Evolutionary conservation across 2,888 invertebrate species (phyloP).

Genomic region (Lochmaea capreae): DNA sequence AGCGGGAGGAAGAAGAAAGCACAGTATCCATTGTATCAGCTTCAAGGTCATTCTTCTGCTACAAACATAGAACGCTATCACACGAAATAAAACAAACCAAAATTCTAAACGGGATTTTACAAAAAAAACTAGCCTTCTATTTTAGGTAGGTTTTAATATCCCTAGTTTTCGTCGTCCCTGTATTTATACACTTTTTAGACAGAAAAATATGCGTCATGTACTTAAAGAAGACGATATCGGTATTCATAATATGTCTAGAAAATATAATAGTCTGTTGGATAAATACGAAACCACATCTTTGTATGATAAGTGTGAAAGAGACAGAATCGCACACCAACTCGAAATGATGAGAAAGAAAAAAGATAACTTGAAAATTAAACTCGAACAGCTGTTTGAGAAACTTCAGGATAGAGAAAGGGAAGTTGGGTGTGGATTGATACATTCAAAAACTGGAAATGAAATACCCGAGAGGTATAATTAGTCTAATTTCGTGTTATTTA

Average conservation of each 20-base stretch:
- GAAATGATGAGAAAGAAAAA: not conserved
- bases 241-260: too few relatives aligned
- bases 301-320: not conserved
- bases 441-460: constrained; percentile 4
- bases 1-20: not conserved
- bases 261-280: not conserved
- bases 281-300: not conserved
- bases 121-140: not conserved
- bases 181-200: not conserved
- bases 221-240: not conserved
- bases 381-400: not conserved
- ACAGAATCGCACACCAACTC: not conserved
- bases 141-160: not conserved
- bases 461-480: not conserved
- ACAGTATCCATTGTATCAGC: not conserved
- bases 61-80: not conserved
- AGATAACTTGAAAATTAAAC: not conserved
- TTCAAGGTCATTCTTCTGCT: not conserved
- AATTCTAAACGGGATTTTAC: not conserved
- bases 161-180: not conserved
- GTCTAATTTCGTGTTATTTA: not conserved
- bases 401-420: not conserved
- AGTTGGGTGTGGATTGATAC: constrained; percentile 3
- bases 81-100: not conserved
- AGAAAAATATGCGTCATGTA: not conserved